A percentile compares a stretch with the other conserved stretches of the same genome.
Evolutionary conservation across 2,797 vertebrate species (phyloP).

Genomic region (Epinephelus awoara): DNA sequence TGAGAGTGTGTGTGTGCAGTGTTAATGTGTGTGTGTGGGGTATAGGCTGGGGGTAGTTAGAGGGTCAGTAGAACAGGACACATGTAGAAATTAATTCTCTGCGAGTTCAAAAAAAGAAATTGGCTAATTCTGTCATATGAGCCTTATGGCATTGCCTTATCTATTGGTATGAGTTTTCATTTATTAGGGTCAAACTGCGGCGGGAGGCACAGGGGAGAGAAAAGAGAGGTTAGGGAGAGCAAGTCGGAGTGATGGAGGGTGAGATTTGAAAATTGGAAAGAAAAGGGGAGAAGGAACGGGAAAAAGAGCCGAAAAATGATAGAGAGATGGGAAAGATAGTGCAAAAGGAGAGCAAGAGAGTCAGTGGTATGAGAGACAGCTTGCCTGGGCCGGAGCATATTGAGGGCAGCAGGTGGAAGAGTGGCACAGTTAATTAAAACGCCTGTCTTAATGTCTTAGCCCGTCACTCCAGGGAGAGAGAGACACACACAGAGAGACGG

Average conservation of each 20-base stretch:
- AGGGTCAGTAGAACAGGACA: slow-evolving; percentile 82
- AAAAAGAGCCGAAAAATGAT: slow-evolving; percentile 46
- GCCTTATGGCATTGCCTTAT: slow-evolving; percentile 74
- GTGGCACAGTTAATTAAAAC: slow-evolving; percentile 87
- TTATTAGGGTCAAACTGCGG: slow-evolving; percentile 76
- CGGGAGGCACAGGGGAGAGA: slow-evolving; percentile 47
- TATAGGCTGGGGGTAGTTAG: slow-evolving; percentile 45
- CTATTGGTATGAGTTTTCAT: slow-evolving; percentile 74
- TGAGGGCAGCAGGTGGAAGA: slow-evolving; percentile 87
- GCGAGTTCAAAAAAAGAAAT: slow-evolving; percentile 73
- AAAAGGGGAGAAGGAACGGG: slow-evolving; percentile 46
- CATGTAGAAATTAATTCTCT: slow-evolving; percentile 81
- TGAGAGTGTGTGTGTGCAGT: slow-evolving; percentile 40
- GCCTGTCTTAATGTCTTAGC: slow-evolving; percentile 86
- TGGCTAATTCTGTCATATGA: slow-evolving; percentile 80
- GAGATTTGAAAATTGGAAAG: slow-evolving; percentile 66
- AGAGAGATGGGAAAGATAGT: slow-evolving; percentile 58
- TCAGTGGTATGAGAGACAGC: slow-evolving; percentile 80
- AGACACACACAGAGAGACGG: slow-evolving; percentile 42
- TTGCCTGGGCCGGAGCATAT: slow-evolving; percentile 83
- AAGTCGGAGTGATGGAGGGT: slow-evolving; percentile 54
- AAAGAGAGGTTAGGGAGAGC: slow-evolving; percentile 52
- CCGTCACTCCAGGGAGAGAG: slow-evolving; percentile 80
- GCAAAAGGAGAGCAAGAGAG: slow-evolving; percentile 72
- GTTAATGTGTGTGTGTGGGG: slow-evolving; percentile 28